Conservation (phyloP, 23 tunicate genomes). For the Clavelina lepadiformis region DNA sequence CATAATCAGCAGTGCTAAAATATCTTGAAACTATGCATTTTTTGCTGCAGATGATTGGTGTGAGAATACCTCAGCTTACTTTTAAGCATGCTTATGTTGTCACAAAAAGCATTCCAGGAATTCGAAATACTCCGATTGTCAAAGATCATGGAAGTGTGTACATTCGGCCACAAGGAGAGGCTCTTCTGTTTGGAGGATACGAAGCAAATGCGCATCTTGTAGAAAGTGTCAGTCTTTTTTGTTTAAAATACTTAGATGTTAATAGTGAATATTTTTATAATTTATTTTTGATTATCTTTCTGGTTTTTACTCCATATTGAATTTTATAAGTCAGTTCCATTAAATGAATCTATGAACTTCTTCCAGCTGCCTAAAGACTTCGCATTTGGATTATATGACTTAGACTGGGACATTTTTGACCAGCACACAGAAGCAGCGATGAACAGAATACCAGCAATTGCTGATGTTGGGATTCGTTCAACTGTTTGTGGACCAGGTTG, state of each 20-base stretch:
- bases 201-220: slow-evolving; percentile 44
- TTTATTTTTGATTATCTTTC: no score
- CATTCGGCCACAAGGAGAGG: slow-evolving; percentile 65
- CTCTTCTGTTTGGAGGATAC: slow-evolving; percentile 86
- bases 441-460: slow-evolving; percentile 53
- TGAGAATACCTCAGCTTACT: slow-evolving; percentile 44
- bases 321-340: no score
- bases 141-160: slow-evolving; percentile 53
- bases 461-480: slow-evolving; percentile 53
- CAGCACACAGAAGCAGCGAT: slow-evolving; percentile 36
- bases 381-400: slow-evolving; percentile 69
- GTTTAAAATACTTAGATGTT: no score
- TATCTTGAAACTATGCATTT: no score
- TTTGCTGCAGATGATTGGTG: slow-evolving; percentile 71
- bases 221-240: slow-evolving; percentile 43
- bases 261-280: no score
- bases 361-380: slow-evolving; percentile 53
- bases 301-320: no score
- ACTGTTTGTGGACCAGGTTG: slow-evolving; percentile 92
- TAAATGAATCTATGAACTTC: no score
- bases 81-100: slow-evolving; percentile 73
- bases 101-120: slow-evolving; percentile 58
- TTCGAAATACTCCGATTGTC: slow-evolving; percentile 47
- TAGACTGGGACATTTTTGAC: slow-evolving; percentile 67
- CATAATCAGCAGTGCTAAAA: no score